phyloP scores from a whole-genome alignment of 2,888 invertebrate species.

The Drosophila kanekoi region DNA sequence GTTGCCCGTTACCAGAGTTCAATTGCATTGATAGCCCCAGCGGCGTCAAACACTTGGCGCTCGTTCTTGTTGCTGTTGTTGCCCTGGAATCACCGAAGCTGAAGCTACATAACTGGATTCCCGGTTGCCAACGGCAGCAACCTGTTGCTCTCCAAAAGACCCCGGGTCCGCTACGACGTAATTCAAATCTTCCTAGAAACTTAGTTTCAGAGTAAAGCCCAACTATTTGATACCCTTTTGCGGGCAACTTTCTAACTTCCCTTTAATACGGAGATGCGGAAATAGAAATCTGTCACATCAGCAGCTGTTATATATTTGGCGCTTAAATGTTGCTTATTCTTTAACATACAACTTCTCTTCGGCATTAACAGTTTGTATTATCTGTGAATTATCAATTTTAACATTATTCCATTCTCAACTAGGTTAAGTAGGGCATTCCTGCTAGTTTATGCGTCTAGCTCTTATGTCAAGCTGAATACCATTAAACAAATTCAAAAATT shows the following conservation, averaged over 20 bases:
- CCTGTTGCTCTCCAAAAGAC: slow-evolving; percentile 28
- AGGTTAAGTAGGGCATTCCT: background rate
- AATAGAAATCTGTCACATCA: too few species aligned
- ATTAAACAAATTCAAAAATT: background rate
- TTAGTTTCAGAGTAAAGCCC: background rate
- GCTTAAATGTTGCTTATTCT: too few species aligned
- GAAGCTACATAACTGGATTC: slow-evolving; percentile 40
- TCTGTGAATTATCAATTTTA: background rate
- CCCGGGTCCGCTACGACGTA: background rate
- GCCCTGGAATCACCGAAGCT: slow-evolving; percentile 9
- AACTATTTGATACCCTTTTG: background rate
- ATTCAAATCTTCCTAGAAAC: background rate
- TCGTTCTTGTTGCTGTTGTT: slow-evolving; percentile 4
- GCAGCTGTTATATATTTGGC: too few species aligned
- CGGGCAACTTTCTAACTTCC: background rate
- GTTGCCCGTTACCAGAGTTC: slow-evolving; percentile 44
- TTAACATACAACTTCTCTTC: too few species aligned
- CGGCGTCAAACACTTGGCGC: slow-evolving; percentile 38
- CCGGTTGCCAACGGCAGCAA: slow-evolving; percentile 26
- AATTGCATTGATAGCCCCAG: slow-evolving; percentile 55
- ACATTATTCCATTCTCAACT: background rate
- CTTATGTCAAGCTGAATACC: background rate
- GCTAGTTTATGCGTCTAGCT: background rate
- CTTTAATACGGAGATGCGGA: background rate
- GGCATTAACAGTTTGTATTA: too few species aligned